Percentiles rank a stretch among this genome's conserved stretches.
Evolutionary conservation across 1,140 invertebrate species (phyloP).

Genomic region (Oryctes rhinoceros): DNA sequence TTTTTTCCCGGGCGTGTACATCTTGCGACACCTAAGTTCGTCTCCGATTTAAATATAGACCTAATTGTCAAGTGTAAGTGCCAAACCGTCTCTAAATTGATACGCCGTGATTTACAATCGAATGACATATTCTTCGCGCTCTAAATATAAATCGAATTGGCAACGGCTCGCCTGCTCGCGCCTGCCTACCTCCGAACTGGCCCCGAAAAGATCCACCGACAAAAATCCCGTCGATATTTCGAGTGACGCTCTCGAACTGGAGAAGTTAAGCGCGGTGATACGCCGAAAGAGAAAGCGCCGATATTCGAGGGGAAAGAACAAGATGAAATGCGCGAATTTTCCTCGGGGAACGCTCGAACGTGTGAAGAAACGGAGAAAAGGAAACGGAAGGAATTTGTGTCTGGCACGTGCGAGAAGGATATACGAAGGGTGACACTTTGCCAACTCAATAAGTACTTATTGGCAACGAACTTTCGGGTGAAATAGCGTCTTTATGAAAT

Average conservation of each 20-base stretch:
- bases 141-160: conserved; percentile 38
- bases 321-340: background rate
- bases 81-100: conserved; percentile 16
- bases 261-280: background rate
- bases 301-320: background rate
- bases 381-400: background rate
- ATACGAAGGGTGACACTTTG: conserved; percentile 1
- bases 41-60: conserved; percentile 4
- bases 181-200: background rate
- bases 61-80: conserved; percentile 37
- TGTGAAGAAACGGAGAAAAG: background rate
- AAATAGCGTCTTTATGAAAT: background rate
- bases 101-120: conserved; percentile 31
- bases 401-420: background rate
- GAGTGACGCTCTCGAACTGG: background rate
- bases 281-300: background rate
- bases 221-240: conserved; percentile 38
- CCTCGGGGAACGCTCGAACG: background rate
- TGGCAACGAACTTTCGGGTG: conserved; percentile 22
- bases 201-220: background rate
- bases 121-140: conserved; percentile 35
- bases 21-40: background rate
- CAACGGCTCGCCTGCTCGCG: background rate
- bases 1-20: background rate
- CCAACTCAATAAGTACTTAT: conserved; percentile 35